Percentiles rank a stretch among this genome's conserved stretches.
Conservation (phyloP, 2,113 vertebrate genomes). For the Thoracochromis brauschi region DNA sequence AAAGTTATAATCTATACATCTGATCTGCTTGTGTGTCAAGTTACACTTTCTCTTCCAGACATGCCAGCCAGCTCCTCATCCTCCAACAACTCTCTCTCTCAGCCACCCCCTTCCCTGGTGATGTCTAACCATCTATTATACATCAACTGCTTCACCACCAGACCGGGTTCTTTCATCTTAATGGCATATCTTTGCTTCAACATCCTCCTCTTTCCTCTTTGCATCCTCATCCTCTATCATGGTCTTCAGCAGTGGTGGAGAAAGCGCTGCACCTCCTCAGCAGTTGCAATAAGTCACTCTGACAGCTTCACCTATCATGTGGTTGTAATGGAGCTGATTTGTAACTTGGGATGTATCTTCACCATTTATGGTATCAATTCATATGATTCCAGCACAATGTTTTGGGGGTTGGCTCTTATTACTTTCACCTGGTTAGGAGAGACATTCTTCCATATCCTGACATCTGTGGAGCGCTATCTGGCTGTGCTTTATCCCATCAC, state of each 20-base stretch:
- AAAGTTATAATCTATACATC: neutral
- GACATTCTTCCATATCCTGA: too few species aligned
- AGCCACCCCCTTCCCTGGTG: neutral
- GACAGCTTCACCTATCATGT: neutral
- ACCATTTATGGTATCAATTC: neutral
- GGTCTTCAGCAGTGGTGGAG: neutral
- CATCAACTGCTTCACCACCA: neutral
- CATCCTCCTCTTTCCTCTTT: neutral
- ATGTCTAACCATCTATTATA: neutral
- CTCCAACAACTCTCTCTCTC: accelerated
- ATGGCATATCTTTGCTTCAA: accelerated
- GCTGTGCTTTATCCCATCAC: neutral
- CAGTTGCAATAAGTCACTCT: neutral
- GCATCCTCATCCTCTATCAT: neutral
- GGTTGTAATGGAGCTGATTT: neutral
- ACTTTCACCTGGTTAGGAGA: accelerated
- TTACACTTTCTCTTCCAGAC: accelerated
- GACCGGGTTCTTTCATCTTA: neutral
- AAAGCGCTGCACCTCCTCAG: neutral
- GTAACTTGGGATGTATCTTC: accelerated
- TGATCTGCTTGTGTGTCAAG: neutral
- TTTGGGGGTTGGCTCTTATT: too few species aligned
- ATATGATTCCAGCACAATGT: accelerated
- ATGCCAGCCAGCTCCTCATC: neutral
- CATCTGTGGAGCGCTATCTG: accelerated